A percentile compares a stretch with the other conserved stretches of the same genome.
These are phyloP conservation scores for Drosophila virilis DNA, from an alignment of 1,140 invertebrate genomes.

Conservation along the genomic window DNA sequence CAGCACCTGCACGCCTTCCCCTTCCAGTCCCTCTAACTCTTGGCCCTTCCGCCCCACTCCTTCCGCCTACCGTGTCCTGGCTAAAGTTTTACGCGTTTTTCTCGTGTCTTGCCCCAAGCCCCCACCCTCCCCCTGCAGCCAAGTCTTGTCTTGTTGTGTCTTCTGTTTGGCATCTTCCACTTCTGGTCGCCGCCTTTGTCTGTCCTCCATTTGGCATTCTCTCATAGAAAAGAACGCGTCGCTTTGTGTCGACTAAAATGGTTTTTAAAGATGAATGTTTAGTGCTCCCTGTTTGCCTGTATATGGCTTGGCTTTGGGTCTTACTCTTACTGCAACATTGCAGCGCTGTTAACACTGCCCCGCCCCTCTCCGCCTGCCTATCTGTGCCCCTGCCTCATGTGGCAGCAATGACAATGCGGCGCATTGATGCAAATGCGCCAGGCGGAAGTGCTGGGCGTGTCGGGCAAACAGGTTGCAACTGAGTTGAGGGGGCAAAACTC, in stretches of 20 bases:
- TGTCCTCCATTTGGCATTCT: constrained; percentile 1
- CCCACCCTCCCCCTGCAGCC: neutral
- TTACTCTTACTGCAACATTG: too few species aligned
- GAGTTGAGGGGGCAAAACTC: constrained; percentile 7
- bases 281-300: constrained; percentile 45
- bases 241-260: constrained; percentile 78
- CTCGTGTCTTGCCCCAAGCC: constrained; percentile 1
- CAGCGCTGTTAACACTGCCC: neutral
- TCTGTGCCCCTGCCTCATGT: neutral
- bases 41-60: neutral
- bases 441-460: constrained; percentile 42
- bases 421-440: constrained; percentile 48
- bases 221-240: constrained; percentile 48
- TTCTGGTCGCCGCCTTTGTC: constrained; percentile 19
- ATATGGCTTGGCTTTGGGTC: neutral
- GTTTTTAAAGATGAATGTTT: constrained; percentile 77
- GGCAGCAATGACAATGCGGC: constrained; percentile 36
- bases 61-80: constrained; percentile 5
- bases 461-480: constrained; percentile 50
- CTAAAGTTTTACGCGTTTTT: constrained; percentile 45
- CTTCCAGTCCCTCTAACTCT: too few species aligned
- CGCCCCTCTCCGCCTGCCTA: neutral
- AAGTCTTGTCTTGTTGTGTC: constrained; percentile 30
- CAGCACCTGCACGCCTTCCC: neutral
- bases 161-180: constrained; percentile 11